A percentile compares a stretch with the other conserved stretches of the same genome.
phyloP scores from a whole-genome alignment of 2,888 invertebrate genomes.

The Synanthedon vespiformis region DNA sequence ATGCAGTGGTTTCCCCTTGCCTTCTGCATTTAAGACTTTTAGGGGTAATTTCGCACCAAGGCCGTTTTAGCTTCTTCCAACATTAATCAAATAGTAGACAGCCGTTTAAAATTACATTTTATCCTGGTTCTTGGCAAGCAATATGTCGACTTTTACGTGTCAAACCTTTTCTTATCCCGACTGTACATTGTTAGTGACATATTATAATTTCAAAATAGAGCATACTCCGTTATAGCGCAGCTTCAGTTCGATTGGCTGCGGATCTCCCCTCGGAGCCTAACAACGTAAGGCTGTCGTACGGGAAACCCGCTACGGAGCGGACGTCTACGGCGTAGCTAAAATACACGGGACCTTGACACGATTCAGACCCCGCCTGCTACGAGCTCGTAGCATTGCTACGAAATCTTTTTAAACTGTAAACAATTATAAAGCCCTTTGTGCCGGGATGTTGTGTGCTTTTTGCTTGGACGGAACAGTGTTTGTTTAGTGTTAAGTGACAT shows the following conservation, averaged over 20 bases:
- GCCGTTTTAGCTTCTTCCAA: no score
- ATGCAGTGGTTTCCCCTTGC: no score
- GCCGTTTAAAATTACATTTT: no score
- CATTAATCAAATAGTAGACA: no score
- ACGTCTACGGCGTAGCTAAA: conserved; percentile 50
- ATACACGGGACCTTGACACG: conserved; percentile 54
- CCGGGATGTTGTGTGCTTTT: not conserved
- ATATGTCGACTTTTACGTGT: no score
- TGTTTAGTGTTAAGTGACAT: conserved; percentile 9
- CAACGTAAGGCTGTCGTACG: conserved; percentile 65
- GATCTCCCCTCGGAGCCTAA: conserved; percentile 65
- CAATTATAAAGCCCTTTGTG: not conserved
- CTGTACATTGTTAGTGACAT: no score
- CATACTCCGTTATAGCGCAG: conserved; percentile 44
- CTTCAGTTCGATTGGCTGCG: conserved; percentile 67
- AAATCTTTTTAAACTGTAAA: conserved; percentile 2
- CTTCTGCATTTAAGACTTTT: no score
- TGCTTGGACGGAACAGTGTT: conserved; percentile 2
- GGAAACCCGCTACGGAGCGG: conserved; percentile 59
- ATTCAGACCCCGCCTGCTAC: conserved; percentile 41
- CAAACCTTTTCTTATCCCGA: no score
- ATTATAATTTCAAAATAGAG: conserved; percentile 25
- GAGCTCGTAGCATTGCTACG: conserved; percentile 8
- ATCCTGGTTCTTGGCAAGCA: no score
- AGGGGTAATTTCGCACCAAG: no score